Evolutionary conservation across 2,888 invertebrate genomes (phyloP), one percentile per base, ranked within the genome.

Genomic region (Mythimna pallens): DNA sequence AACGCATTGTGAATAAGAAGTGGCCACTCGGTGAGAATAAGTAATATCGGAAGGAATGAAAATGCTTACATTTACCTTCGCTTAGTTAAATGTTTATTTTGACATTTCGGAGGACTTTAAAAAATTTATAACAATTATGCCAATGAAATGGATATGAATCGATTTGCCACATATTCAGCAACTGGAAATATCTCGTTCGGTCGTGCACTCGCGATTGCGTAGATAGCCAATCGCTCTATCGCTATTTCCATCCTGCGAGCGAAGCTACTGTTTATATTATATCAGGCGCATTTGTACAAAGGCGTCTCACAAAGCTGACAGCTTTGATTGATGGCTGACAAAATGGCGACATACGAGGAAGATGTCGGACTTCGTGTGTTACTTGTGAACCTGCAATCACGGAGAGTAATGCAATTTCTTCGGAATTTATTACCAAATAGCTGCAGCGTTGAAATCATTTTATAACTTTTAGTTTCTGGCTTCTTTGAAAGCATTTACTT

Each of bases 281-380:
- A 52, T 36, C 59, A 64, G 59, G 57, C 54, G 66, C 59, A 61
- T 74, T 78, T 78, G 68, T 71, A 83, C 76, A 83, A 76, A 80
- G 63, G 68, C 80, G 70, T 65, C 65, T 66, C 73, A 65, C 65
- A 65, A 36, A 70, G 50, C 72, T 66, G 82, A 66, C 81, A 69
- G 57, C 25, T 74, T 40, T 82, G 82, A 82, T 84, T 81, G 81
- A 82, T 81, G 74, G 20, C 66, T 77, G 84, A 80, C 65, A 73
- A 63, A 74, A 77, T 84, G 81, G 61, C 78, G 81, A 80, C 84
- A 81, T 70, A 83, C 22, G 50, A 77, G 82, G 84, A 81, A 83
- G 80, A 67, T 70, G 58, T 61, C 17, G 36, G 59, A 71, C 65
- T 62, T n/a, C 40, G 47, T 70, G 73, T 74, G 36, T 65, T 64